Evolutionary conservation across 2,797 vertebrate species (phyloP), one percentile per base, ranked within the genome.

Genomic region (Eidolon dupreanum): DNA sequence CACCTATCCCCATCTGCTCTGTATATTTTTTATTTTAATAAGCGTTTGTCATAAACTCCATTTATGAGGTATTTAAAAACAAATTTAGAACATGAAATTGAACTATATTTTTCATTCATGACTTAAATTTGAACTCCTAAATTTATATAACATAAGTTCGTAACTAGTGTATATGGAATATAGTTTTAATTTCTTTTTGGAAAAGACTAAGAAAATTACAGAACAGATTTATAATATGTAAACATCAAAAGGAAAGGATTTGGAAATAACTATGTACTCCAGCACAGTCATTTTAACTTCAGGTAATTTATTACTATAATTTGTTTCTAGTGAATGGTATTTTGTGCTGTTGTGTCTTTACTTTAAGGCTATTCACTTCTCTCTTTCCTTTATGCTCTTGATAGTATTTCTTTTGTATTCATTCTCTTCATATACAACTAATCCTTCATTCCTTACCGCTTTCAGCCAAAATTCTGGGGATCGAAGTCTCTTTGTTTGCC

Each of bases 101-200:
- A 65, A 59, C 81, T 73, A 85, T 92, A 26, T 85, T 70, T 77
- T 96, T 91, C 65, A 92, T 49, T 61, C 5, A 20, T 86, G 33
- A 74, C 53, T 88, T 91, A 61, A 81, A 79, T 88, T 46, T 73
- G 17, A 91, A 78, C 38, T 20, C 49, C 55, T 38, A 75, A 49
- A 79, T 83, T 84, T 79, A 61, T 68, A 26, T 91, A 73, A 95
- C 90, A 63, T 88, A 70, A 65, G 49, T 79, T 77, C 88, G 36
- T 85, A 70, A n/a, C 63, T 87, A 68, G 33, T n/a, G 5, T 77
- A 2, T 93, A 22, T 77, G 41, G n/a, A 68, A n/a, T 88, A 74
- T 26, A 81, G 13, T 86, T 95, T 96, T 85, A 73, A 70, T 86
- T 93, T 82, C n/a, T 95, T 94, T 94, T 73, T 92, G 11, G 74